Percentiles rank a stretch among this genome's conserved stretches.
Conservation (phyloP, 2,888 invertebrate species). For the Megamerina dolium region DNA sequence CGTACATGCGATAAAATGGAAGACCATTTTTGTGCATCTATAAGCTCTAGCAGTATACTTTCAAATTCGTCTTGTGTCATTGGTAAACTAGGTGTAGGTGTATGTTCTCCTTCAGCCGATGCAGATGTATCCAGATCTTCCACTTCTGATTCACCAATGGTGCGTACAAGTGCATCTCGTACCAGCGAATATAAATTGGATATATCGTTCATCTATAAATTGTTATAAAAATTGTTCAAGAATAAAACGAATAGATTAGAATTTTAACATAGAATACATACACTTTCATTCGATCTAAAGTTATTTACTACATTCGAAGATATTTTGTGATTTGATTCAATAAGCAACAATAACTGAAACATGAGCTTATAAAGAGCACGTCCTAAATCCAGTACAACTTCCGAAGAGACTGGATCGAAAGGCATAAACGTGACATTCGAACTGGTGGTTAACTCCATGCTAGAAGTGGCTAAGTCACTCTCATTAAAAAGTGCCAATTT, state of each 20-base stretch:
- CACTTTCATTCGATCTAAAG: conserved; percentile 56
- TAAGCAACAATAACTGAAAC: conserved; percentile 83
- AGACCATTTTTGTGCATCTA: conserved; percentile 60
- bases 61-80: conserved; percentile 47
- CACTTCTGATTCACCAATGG: conserved; percentile 57
- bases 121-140: conserved; percentile 50
- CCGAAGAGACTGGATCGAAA: conserved; percentile 57
- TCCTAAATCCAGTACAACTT: conserved; percentile 75
- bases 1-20: conserved; percentile 63
- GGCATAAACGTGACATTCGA: conserved; percentile 41
- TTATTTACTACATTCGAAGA: conserved; percentile 58
- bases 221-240: no score
- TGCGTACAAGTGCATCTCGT: conserved; percentile 55
- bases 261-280: conserved; percentile 30
- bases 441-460: conserved; percentile 48
- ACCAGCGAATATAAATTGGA: conserved; percentile 58
- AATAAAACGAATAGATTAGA: no score
- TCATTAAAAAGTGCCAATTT: conserved; percentile 70
- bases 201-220: conserved; percentile 56
- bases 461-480: conserved; percentile 42
- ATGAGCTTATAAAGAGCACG: conserved; percentile 84
- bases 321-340: conserved; percentile 85
- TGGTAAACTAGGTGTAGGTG: conserved; percentile 54
- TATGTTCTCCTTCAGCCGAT: conserved; percentile 59
- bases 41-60: conserved; percentile 41